phyloP scores from a whole-genome alignment of 2,888 invertebrate genomes.

The Calameuta pallipes region DNA sequence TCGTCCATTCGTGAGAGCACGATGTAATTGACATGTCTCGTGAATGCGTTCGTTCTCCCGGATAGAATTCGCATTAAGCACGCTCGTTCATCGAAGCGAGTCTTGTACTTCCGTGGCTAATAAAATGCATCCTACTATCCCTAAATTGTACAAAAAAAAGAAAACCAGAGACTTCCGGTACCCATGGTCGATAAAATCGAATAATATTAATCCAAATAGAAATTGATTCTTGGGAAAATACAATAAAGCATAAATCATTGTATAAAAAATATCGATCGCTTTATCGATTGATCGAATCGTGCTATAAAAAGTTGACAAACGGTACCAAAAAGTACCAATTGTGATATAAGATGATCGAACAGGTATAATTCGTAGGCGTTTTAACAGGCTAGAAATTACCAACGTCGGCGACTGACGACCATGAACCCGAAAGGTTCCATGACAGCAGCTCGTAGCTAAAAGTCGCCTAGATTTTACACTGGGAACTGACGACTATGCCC shows the following conservation, averaged over 20 bases:
- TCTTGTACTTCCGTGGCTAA: slow-evolving; percentile 2
- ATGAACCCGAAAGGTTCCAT: not conserved
- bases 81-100: slow-evolving; percentile 45
- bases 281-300: not conserved
- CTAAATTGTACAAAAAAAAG: not conserved
- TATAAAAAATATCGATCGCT: not conserved
- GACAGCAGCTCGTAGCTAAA: slow-evolving; percentile 14
- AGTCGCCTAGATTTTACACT: slow-evolving; percentile 18
- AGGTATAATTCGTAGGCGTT: not conserved
- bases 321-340: not conserved
- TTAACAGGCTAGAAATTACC: not conserved
- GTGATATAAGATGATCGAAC: not conserved
- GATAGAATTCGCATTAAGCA: slow-evolving; percentile 56
- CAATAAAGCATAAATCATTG: not conserved
- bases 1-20: slow-evolving; percentile 38
- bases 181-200: not conserved
- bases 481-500: slow-evolving; percentile 7
- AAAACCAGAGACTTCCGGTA: not conserved
- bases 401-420: not conserved
- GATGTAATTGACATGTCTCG: slow-evolving; percentile 56
- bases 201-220: not conserved
- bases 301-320: not conserved
- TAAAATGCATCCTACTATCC: not conserved
- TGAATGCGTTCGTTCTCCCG: slow-evolving; percentile 56
- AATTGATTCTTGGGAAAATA: not conserved